Evolutionary conservation across 1,140 invertebrate genomes (phyloP), one percentile per base, ranked within the genome.

Genomic region (Zophobas morio): DNA sequence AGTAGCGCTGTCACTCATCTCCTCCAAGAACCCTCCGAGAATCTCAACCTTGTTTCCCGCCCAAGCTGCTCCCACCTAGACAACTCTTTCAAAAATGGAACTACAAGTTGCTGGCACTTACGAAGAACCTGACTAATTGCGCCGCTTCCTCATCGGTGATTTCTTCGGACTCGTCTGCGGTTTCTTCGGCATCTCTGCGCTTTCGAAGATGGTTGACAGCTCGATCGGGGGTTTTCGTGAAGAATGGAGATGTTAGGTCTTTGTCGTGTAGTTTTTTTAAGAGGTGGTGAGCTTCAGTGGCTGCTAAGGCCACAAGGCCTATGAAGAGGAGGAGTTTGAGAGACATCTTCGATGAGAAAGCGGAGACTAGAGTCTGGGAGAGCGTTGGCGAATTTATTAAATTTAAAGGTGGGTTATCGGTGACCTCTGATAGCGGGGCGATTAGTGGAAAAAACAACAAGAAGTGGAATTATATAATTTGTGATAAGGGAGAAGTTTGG

Each of bases 181-280:
- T 39, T 6, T 70, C 63, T 20, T 51, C 49, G n/a, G 49, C 49
- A 20, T 51, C 49, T 5, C 49, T 5, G 20, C 49, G 49, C 49
- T 51, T 51, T 0, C 49, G 3, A 2, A 20, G 2, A 20, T n/a
- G 49, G 49, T 51, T 20, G 0, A 51, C 6, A 2, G 42, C 42
- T 46, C 42, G 6, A n/a, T 20, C 49, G n/a, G 6, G 2, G 42
- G 42, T 46, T 20, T 51, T 51, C 6, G n/a, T n/a, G 49, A 4
- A 20, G 49, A 20, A 2, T 51, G 3, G n/a, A 5, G 49, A 51
- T 2, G 49, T 2, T 20, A 51, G 4, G 6, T 51, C 49, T 51
- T 20, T 51, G 2, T 51, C n/a, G 4, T 51, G 49, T 5, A 51
- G n/a, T 4, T 4, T 51, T 20, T 51, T 51, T 20, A 51, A 20